phyloP scores from a whole-genome alignment of 2,888 invertebrate genomes.

The Drosophila melanocephala region DNA sequence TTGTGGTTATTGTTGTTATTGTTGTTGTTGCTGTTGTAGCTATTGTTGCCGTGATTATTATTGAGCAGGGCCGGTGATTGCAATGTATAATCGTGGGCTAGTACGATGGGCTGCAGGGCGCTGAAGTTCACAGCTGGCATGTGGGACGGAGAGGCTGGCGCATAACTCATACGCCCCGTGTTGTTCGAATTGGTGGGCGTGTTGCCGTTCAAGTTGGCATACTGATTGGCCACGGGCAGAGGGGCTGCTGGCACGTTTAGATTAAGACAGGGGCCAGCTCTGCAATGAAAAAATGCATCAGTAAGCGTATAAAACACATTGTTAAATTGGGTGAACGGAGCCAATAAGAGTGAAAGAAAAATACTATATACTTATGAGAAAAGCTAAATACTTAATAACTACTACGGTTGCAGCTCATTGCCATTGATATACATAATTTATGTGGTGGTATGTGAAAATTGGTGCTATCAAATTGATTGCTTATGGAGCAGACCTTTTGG shows the following conservation, averaged over 20 bases:
- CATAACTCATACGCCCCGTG: constrained; percentile 58
- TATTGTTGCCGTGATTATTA: constrained; percentile 31
- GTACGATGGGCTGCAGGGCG: constrained; percentile 63
- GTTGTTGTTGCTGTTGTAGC: constrained; percentile 27
- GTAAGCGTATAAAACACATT: not conserved
- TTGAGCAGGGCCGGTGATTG: constrained; percentile 64
- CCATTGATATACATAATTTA: constrained; percentile 10
- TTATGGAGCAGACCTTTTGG: constrained; percentile 62
- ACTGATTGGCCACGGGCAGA: constrained; percentile 35
- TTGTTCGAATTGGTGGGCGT: constrained; percentile 58
- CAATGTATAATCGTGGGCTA: constrained; percentile 66
- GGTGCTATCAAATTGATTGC: constrained; percentile 30
- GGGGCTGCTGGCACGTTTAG: constrained; percentile 50
- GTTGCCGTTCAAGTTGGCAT: constrained; percentile 33
- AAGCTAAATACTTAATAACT: constrained; percentile 13
- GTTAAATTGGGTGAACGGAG: constrained; percentile 20
- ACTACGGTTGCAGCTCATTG: constrained; percentile 27
- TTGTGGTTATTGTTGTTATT: constrained; percentile 27
- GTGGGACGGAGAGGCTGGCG: constrained; percentile 46
- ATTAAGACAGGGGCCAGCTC: constrained; percentile 52
- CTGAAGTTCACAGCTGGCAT: constrained; percentile 63
- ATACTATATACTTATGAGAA: constrained; percentile 18
- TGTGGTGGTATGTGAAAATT: constrained; percentile 20
- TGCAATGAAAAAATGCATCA: constrained; percentile 49
- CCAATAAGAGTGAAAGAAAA: constrained; percentile 43